Base-by-base conservation (phyloP, 2,113 vertebrate species). In the Struthio camelus region DNA sequence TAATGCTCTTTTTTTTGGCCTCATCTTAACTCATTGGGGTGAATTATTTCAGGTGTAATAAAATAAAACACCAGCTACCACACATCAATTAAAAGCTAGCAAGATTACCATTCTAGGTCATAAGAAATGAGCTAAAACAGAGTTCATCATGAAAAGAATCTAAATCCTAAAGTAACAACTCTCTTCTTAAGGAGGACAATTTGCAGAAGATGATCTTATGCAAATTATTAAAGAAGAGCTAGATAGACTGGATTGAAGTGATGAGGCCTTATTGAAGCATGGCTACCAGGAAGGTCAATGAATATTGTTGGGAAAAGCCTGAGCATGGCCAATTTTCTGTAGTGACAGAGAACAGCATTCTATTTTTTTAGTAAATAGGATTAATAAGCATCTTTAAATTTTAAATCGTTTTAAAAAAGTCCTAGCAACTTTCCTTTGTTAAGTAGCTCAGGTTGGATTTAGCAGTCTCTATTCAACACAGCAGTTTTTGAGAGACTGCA, bases 361-460 rank as follows among this genome's bases (percentile, higher is more conserved):
- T 85, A 4, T 82, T 91, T 30, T 79, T 95, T 64, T 54, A 85
- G 20, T 67, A 76, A 76, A 54, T n/a, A 67, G 76, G 69, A 92
- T 97, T 85, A 91, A 95, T 94, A 95, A 48, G 23, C 71, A 38
- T 77, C 70, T 96, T 96, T 88, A 87, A 79, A 79, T 90, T 95
- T 38, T 70, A 14, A 78, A 44, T 85, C 61, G 53, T 59, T 88
- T 59, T 36, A 40, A 64, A 90, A 93, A 94, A 95, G 36, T n/a
- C 10, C 22, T 92, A 67, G 56, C 73, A 93, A 22, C 34, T 79
- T 93, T 69, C n/a, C 38, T 94, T 58, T 92, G 40, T 80, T 77
- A 95, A 91, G 28, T 90, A 88, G 50, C 75, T 97, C 32, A 72
- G 83, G 65, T 91, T 96, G 82, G 23, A 59, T 94, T 91, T 87